Conservation (phyloP, 2,797 vertebrate genomes). For the Lepilemur ruficaudatus region DNA sequence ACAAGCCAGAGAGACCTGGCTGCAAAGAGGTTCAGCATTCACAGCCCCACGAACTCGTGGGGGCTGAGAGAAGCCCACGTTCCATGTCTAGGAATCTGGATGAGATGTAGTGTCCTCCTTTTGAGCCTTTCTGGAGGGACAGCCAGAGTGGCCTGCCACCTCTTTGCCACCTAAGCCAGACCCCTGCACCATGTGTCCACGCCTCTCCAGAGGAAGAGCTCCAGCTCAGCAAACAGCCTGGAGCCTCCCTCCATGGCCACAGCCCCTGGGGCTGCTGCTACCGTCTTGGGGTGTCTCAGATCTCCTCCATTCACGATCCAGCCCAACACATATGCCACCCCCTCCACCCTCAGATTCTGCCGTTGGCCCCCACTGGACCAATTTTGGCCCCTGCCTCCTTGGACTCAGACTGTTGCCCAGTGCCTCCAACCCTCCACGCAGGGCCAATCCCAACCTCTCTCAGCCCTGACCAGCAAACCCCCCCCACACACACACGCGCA, state of each 20-base stretch:
- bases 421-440: background rate
- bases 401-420: background rate
- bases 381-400: background rate
- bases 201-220: background rate
- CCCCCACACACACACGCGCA: background rate
- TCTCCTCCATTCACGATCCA: background rate
- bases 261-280: background rate
- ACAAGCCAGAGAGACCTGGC: background rate
- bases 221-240: background rate
- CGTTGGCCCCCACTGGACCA: background rate
- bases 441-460: background rate
- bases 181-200: rapidly evolving
- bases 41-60: background rate
- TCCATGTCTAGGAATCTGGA: background rate
- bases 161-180: background rate
- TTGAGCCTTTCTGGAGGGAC: background rate
- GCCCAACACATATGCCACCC: too few species aligned
- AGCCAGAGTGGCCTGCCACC: background rate
- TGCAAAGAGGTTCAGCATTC: background rate
- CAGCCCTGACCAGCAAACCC: background rate
- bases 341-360: background rate
- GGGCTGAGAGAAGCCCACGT: background rate
- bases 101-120: background rate
- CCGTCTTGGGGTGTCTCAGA: background rate
- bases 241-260: background rate